Evolutionary conservation across 2,888 invertebrate species (phyloP).

Genomic region (Oegoconia quadripuncta): DNA sequence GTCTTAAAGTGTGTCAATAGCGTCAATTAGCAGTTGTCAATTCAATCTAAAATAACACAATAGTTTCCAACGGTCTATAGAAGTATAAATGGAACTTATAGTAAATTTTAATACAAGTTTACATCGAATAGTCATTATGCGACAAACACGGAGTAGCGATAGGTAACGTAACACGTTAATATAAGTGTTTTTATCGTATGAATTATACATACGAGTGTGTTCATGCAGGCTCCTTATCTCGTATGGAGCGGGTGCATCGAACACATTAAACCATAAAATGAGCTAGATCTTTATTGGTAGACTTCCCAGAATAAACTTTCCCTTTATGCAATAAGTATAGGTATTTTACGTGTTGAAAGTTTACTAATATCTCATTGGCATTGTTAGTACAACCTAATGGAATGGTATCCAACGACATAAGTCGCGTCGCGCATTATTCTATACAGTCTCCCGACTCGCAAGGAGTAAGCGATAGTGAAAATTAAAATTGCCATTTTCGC

Average conservation of each 20-base stretch:
- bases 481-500: constrained; percentile 64
- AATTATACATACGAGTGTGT: constrained; percentile 51
- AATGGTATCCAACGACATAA: neutral
- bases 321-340: neutral
- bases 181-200: constrained; percentile 55
- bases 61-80: neutral
- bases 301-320: constrained; percentile 23
- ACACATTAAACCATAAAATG: constrained; percentile 42
- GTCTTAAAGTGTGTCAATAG: too few relatives aligned
- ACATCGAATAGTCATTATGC: constrained; percentile 46
- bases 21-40: too few relatives aligned
- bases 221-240: constrained; percentile 44
- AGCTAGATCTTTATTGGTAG: constrained; percentile 41
- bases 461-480: constrained; percentile 31
- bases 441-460: constrained; percentile 1
- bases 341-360: neutral
- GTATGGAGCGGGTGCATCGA: constrained; percentile 40
- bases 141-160: constrained; percentile 43
- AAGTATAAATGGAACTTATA: neutral
- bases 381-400: too few relatives aligned
- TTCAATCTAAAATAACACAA: too few relatives aligned
- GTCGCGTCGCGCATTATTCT: neutral
- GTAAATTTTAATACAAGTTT: constrained; percentile 34
- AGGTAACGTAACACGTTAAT: constrained; percentile 51
- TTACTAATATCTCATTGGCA: neutral